Evolutionary conservation across 2,113 vertebrate genomes (phyloP).

Genomic region (Sturnira hondurensis): DNA sequence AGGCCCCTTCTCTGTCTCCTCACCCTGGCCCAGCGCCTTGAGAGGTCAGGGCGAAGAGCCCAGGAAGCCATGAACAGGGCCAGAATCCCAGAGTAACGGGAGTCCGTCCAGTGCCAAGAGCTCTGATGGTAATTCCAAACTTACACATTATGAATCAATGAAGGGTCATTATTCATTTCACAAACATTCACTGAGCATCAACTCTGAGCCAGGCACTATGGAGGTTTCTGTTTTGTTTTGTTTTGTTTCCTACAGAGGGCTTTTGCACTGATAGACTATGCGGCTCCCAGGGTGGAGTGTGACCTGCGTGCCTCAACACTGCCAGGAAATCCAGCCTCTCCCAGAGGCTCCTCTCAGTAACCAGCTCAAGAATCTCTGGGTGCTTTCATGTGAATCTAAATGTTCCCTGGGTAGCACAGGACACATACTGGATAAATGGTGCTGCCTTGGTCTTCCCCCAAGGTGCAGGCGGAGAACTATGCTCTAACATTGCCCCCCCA

Average conservation of each 20-base stretch:
- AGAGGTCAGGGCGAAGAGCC: not conserved
- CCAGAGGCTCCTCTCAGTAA: not conserved
- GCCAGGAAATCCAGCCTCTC: not conserved
- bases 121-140: not conserved
- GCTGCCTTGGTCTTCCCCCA: not conserved
- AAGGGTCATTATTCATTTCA: conserved; percentile 23
- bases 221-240: not conserved
- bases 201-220: not conserved
- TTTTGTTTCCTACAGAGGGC: not conserved
- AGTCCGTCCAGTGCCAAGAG: not conserved
- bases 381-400: not conserved
- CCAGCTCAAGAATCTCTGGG: not conserved
- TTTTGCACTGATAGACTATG: not conserved
- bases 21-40: not conserved
- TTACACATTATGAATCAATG: not conserved
- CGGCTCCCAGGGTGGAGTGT: not conserved
- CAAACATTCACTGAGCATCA: conserved; percentile 7
- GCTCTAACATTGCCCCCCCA: not conserved
- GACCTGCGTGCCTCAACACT: not conserved
- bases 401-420: not conserved
- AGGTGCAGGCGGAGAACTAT: not conserved
- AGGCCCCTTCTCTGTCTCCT: not conserved
- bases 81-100: not conserved
- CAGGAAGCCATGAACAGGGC: not conserved
- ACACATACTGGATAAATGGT: not conserved